Evolutionary conservation across 2,113 vertebrate species (phyloP), one percentile per base, ranked within the genome.

Genomic region (Engraulis encrasicolus): DNA sequence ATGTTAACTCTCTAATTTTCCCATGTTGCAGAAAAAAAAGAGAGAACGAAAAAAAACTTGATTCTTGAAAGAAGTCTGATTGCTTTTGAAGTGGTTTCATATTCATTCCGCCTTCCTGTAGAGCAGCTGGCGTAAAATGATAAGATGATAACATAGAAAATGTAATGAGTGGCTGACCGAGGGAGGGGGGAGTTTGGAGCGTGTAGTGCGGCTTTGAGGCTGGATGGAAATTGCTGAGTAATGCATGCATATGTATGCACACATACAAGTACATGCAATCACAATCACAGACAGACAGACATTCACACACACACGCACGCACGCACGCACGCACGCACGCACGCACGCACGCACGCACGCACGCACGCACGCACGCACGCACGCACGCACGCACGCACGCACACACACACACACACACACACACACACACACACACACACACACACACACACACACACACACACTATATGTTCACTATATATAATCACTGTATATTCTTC

Each of bases 1-100:
- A 66, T 66, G 23, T 66, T 14, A 66, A 66, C 58, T 66, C 58
- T 66, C 58, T 66, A 66, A 66, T 66, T 27, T 66, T 66, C n/a
- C 58, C 58, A 66, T 31, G 58, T n/a, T 20, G 9, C 9, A 31
- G 7, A 31, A 31, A 66, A 27, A 66, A 12, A n/a, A n/a, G n/a
- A n/a, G n/a, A n/a, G n/a, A n/a, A n/a, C n/a, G n/a, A n/a, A n/a
- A n/a, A 31, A 31, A 66, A 1, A 9, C 23, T 66, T 66, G 23
- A 66, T 66, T 66, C 58, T 66, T 66, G 58, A 27, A 31, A 14
- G 58, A n/a, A 31, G 58, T 11, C 15, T 66, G 58, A 66, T 66
- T 66, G 58, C 58, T 66, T 66, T 66, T 66, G 0, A 66, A 31
- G 58, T 66, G 58, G 58, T 66, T 66, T 66, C 27, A 66, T 66